Evolutionary conservation across 2,888 invertebrate species (phyloP).

Genomic region (Eristalinus aeneus): DNA sequence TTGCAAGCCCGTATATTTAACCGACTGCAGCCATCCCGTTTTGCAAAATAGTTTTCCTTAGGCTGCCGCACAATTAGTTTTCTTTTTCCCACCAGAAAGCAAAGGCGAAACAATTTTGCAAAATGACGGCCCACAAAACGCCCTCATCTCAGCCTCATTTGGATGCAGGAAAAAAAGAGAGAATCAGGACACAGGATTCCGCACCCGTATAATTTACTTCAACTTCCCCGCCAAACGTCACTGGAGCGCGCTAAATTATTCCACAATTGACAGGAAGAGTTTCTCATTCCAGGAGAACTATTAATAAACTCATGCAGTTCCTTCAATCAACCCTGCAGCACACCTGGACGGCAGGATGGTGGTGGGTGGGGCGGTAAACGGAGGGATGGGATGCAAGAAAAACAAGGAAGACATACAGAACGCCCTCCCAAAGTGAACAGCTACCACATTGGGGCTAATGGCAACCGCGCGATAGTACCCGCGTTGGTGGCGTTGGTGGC

Average conservation of each 20-base stretch:
- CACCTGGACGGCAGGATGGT: constrained; percentile 1
- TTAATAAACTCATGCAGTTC: constrained; percentile 68
- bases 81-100: constrained; percentile 1
- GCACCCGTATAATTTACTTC: constrained; percentile 56
- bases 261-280: constrained; percentile 69
- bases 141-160: constrained; percentile 52
- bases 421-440: constrained; percentile 61
- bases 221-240: not conserved
- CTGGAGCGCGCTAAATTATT: constrained; percentile 58
- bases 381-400: not conserved
- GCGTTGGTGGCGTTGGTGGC: not conserved
- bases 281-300: constrained; percentile 57
- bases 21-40: not conserved
- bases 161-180: not conserved
- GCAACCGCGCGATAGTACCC: not conserved
- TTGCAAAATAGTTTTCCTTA: constrained; percentile 12
- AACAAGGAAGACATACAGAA: constrained; percentile 56
- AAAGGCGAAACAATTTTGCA: constrained; percentile 50
- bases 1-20: not conserved
- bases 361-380: not conserved
- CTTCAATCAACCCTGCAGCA: constrained; percentile 53
- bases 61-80: constrained; percentile 52
- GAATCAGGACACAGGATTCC: not conserved
- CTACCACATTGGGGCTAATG: constrained; percentile 47
- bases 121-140: constrained; percentile 46